Conservation (phyloP, 2,888 invertebrate species). For the Dolomedes plantarius region DNA sequence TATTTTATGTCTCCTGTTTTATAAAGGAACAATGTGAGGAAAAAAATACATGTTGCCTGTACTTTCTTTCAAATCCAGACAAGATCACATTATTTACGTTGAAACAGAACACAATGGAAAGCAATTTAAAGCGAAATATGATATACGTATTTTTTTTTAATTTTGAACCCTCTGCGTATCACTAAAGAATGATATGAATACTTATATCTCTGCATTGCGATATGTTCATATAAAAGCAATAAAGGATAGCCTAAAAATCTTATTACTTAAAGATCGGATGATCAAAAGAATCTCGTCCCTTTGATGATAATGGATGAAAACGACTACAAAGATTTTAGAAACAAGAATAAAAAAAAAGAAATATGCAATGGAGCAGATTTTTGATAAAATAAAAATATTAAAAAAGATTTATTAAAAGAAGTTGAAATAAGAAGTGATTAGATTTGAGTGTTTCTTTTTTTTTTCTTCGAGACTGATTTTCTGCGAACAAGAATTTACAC, state of each 20-base stretch:
- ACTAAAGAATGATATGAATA: no score
- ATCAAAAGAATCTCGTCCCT: neutral
- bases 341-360: neutral
- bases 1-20: neutral
- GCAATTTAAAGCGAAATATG: neutral
- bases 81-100: neutral
- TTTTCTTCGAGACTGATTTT: neutral
- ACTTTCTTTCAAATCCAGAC: neutral
- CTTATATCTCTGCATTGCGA: no score
- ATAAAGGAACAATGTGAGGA: neutral
- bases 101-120: neutral
- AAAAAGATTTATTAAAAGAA: neutral
- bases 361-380: neutral
- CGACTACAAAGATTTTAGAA: neutral
- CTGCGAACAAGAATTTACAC: no score
- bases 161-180: no score
- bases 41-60: neutral
- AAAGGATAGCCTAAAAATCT: neutral
- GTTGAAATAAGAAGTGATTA: neutral
- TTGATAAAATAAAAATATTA: neutral
- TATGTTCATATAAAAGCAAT: neutral
- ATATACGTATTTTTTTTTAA: neutral
- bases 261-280: neutral
- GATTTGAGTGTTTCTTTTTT: neutral
- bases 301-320: neutral